Percentiles rank a stretch among this genome's conserved stretches.
phyloP scores from a whole-genome alignment of 2,113 vertebrate genomes.

The Anser cygnoides region DNA sequence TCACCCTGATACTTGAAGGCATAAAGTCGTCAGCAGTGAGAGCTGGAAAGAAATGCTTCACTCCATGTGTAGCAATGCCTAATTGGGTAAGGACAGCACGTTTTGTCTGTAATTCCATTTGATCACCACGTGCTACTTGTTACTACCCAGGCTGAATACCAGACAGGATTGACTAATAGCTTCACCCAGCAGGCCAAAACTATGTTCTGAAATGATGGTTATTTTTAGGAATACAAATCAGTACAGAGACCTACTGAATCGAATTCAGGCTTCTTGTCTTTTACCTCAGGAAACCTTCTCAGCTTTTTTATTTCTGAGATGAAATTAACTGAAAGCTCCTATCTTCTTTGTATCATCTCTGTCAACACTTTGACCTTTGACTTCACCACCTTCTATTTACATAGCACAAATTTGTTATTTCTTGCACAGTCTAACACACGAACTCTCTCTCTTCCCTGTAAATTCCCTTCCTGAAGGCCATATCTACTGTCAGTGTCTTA shows the following conservation, averaged over 20 bases:
- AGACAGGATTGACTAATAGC: slow-evolving; percentile 1
- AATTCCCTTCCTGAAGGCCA: not conserved
- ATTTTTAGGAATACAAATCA: slow-evolving; percentile 37
- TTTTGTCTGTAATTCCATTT: slow-evolving; percentile 14
- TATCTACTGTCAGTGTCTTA: not conserved
- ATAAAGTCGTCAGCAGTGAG: not conserved
- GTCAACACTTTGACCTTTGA: not conserved
- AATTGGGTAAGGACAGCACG: not conserved
- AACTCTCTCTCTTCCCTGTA: not conserved
- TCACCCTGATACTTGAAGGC: not conserved
- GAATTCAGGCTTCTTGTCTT: not conserved
- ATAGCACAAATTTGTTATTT: not conserved
- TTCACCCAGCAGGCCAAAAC: not conserved
- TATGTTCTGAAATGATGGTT: not conserved
- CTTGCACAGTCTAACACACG: not conserved
- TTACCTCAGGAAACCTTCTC: not conserved
- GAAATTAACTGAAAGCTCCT: not conserved
- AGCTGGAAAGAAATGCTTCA: slow-evolving; percentile 17
- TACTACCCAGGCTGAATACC: slow-evolving; percentile 20
- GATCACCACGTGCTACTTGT: not conserved
- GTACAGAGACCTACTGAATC: not conserved
- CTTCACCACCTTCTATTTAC: not conserved
- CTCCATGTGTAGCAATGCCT: not conserved
- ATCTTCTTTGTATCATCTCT: not conserved
- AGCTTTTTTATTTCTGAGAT: not conserved